Evolutionary conservation across 92 coral and sea anemone species (phyloP).

Genomic region (Epizoanthus fatuus): DNA sequence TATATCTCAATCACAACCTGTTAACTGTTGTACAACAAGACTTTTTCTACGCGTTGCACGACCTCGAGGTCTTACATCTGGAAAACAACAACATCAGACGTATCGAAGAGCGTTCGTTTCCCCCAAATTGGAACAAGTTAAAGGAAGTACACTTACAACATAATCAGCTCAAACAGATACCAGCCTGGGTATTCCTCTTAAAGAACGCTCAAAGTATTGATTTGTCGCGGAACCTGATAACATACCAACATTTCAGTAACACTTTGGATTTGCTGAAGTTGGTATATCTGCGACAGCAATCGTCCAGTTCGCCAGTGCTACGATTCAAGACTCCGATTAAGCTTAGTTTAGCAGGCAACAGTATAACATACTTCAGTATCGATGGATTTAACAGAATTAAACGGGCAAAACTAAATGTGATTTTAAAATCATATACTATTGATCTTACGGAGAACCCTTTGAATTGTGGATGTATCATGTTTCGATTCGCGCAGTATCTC

Average conservation of each 20-base stretch:
- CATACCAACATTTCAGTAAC: constrained; percentile 36
- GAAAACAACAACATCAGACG: constrained; percentile 52
- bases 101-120: constrained; percentile 42
- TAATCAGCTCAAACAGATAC: background rate
- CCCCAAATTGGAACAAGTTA: background rate
- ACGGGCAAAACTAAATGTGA: constrained; percentile 33
- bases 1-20: constrained; percentile 65
- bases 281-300: too few relatives aligned
- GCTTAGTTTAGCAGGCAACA: constrained; percentile 66
- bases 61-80: constrained; percentile 52
- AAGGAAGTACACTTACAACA: background rate
- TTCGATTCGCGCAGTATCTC: constrained; percentile 39
- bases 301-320: constrained; percentile 20
- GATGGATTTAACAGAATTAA: constrained; percentile 45
- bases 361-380: constrained; percentile 45
- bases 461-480: constrained; percentile 67
- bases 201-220: constrained; percentile 36
- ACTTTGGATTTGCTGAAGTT: too few relatives aligned
- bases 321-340: constrained; percentile 43
- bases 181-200: constrained; percentile 41
- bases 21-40: constrained; percentile 34
- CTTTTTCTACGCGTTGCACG: constrained; percentile 41
- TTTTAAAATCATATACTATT: constrained; percentile 61
- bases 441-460: constrained; percentile 75
- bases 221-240: constrained; percentile 60